phyloP scores from a whole-genome alignment of 2,113 vertebrate species.

The Diglossa brunneiventris region DNA sequence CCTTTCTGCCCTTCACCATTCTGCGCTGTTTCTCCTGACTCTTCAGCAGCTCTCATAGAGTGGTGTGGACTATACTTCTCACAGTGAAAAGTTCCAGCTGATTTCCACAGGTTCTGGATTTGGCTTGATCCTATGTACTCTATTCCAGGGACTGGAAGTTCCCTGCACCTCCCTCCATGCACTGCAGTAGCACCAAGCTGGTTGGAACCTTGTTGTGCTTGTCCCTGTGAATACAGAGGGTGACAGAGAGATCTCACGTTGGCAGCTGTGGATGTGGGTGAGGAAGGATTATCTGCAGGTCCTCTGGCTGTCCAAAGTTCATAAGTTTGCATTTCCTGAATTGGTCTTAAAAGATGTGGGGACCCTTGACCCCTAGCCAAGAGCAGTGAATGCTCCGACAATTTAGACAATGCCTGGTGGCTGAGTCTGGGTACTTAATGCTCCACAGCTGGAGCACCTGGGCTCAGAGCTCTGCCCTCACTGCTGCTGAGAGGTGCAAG shows the following conservation, averaged over 20 bases:
- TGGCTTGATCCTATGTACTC: neutral
- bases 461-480: neutral
- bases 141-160: neutral
- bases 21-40: neutral
- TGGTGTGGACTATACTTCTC: neutral
- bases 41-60: neutral
- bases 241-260: neutral
- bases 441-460: accelerated
- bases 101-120: neutral
- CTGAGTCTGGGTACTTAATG: neutral
- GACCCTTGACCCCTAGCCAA: neutral
- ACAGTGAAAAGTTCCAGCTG: neutral
- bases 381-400: neutral
- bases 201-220: neutral
- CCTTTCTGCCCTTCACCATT: neutral
- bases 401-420: neutral
- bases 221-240: neutral
- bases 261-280: neutral
- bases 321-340: neutral
- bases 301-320: neutral
- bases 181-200: neutral
- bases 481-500: neutral
- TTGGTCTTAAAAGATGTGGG: neutral
- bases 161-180: neutral
- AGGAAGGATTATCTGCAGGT: neutral